Conservation (phyloP, 2,113 vertebrate genomes). For the Pampusana beccarii region DNA sequence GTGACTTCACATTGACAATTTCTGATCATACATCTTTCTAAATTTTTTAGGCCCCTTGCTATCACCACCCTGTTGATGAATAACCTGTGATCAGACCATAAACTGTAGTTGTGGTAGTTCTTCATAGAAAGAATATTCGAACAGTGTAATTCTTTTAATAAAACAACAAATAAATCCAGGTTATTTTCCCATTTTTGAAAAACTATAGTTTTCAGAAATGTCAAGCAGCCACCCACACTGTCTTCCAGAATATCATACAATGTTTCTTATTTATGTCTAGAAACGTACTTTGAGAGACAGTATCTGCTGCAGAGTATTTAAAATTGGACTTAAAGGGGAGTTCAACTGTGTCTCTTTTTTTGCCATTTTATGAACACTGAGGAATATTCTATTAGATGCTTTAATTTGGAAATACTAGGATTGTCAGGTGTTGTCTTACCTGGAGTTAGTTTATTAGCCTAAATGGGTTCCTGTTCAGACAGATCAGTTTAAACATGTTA, state of each 20-base stretch:
- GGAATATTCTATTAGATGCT: not conserved
- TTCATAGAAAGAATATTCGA: not conserved
- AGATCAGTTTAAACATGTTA: not conserved
- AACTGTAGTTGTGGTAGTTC: not conserved
- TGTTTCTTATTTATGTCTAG: not conserved
- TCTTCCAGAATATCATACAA: not conserved
- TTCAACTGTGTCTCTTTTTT: not conserved
- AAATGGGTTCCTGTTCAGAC: not conserved
- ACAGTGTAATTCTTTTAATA: not conserved
- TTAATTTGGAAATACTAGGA: not conserved
- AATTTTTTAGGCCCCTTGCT: not conserved
- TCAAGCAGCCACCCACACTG: rapidly evolving
- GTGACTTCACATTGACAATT: not conserved
- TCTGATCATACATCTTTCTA: not conserved
- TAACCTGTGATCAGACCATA: not conserved
- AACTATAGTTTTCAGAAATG: not conserved
- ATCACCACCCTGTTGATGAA: not conserved
- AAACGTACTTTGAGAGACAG: not conserved
- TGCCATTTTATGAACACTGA: not conserved
- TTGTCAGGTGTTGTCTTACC: not conserved
- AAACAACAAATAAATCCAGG: not conserved
- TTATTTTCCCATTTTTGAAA: not conserved
- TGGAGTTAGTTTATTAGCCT: not conserved
- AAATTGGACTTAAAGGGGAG: not conserved
- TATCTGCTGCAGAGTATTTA: not conserved